These are phyloP conservation scores for Eulemur albifrons DNA, from an alignment of 2,797 vertebrate species.

Conservation along the genomic window DNA sequence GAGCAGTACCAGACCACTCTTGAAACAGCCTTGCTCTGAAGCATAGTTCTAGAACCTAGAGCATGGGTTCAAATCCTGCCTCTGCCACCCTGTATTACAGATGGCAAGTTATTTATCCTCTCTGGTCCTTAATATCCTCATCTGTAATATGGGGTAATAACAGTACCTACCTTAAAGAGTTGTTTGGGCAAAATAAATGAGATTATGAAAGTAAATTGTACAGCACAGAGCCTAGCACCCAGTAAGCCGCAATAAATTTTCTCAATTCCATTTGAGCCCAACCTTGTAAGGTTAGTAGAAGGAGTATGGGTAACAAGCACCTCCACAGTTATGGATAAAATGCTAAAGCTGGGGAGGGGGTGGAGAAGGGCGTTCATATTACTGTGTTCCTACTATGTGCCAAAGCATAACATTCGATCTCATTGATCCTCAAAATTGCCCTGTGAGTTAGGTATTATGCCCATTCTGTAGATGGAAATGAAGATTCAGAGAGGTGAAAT, in stretches of 20 bases:
- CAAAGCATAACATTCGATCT: background rate
- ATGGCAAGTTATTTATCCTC: background rate
- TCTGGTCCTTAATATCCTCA: background rate
- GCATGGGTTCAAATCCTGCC: background rate
- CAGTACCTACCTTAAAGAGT: background rate
- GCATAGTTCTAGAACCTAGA: background rate
- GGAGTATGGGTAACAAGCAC: background rate
- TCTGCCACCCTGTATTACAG: background rate
- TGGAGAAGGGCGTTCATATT: background rate
- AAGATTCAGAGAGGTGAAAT: constrained; percentile 29
- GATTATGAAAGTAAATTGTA: background rate
- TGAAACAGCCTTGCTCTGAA: background rate
- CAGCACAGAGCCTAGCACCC: background rate
- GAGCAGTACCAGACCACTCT: background rate
- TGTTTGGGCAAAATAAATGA: background rate
- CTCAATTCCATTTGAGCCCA: background rate
- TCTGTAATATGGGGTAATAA: background rate
- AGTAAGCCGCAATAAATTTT: background rate
- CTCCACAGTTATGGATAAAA: background rate
- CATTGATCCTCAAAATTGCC: background rate
- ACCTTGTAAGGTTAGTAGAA: background rate
- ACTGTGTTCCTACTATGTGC: background rate
- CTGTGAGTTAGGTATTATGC: background rate
- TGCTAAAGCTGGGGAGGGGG: background rate
- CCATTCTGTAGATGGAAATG: background rate